phyloP scores from a whole-genome alignment of 1,140 invertebrate species.

The Sesamia nonagrioides region DNA sequence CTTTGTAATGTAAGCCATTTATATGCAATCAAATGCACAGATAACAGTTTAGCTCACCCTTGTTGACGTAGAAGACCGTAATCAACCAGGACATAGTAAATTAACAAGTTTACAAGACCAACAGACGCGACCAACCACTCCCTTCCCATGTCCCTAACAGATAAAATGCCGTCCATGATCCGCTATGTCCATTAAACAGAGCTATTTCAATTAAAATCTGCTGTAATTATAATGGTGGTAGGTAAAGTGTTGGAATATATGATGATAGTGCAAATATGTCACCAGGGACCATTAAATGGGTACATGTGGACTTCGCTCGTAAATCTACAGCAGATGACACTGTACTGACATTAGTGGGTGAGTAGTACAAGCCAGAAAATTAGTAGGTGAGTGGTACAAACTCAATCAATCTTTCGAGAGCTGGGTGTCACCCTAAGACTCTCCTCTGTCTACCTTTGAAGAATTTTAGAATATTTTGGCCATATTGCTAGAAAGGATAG shows the following conservation, averaged over 20 bases:
- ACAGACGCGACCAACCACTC: conserved; percentile 2
- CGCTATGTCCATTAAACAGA: neutral
- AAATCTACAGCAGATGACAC: conserved; percentile 62
- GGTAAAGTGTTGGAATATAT: neutral
- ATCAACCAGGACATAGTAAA: neutral
- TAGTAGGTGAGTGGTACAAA: conserved; percentile 51
- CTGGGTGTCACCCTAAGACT: too few species aligned
- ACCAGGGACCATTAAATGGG: conserved; percentile 45
- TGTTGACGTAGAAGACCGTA: neutral
- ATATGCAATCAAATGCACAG: neutral
- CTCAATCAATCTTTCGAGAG: neutral
- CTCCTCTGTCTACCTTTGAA: too few species aligned
- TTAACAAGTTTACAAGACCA: neutral
- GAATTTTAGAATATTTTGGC: too few species aligned
- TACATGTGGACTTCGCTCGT: conserved; percentile 55
- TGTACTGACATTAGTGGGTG: conserved; percentile 51
- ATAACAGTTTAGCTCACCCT: neutral
- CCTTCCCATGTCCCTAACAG: neutral
- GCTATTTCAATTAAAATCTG: conserved; percentile 27
- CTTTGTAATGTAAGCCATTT: too few species aligned
- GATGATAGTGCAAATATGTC: conserved; percentile 24
- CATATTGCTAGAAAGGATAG: too few species aligned
- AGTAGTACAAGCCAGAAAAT: conserved; percentile 14
- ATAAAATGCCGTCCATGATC: neutral
- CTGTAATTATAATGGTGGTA: conserved; percentile 1